Evolutionary conservation across 2,797 vertebrate genomes (phyloP).

Genomic region (Miichthys miiuy): DNA sequence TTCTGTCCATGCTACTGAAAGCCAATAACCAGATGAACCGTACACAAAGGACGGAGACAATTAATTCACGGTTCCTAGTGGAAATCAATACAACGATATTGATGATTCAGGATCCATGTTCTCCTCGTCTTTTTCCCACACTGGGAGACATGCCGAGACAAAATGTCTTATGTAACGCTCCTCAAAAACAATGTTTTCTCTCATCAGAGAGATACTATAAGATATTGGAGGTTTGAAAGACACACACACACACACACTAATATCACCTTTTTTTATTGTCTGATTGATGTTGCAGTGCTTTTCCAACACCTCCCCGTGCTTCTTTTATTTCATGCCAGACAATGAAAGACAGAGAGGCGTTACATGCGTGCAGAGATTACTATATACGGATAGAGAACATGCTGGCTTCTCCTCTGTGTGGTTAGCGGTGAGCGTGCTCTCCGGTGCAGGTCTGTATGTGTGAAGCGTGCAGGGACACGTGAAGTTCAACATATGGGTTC

Average conservation of each 20-base stretch:
- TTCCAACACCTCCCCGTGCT: neutral
- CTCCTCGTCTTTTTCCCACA: neutral
- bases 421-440: constrained; percentile 23
- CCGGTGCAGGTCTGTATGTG: constrained; percentile 6
- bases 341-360: constrained; percentile 22
- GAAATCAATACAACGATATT: constrained; percentile 23
- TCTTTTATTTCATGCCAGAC: constrained; percentile 26
- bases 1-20: constrained; percentile 56
- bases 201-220: neutral
- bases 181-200: constrained; percentile 1
- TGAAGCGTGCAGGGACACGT: constrained; percentile 30
- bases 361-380: constrained; percentile 11
- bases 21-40: constrained; percentile 47
- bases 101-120: constrained; percentile 24
- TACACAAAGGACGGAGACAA: constrained; percentile 30
- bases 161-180: constrained; percentile 27
- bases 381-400: constrained; percentile 2
- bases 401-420: neutral
- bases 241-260: neutral
- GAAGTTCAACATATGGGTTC: constrained; percentile 54
- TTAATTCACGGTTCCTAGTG: constrained; percentile 4
- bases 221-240: constrained; percentile 3
- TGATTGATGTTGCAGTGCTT: constrained; percentile 24
- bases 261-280: constrained; percentile 20
- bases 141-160: neutral